Conservation (phyloP, 1,140 invertebrate species). For the Heliconius melpomene region DNA sequence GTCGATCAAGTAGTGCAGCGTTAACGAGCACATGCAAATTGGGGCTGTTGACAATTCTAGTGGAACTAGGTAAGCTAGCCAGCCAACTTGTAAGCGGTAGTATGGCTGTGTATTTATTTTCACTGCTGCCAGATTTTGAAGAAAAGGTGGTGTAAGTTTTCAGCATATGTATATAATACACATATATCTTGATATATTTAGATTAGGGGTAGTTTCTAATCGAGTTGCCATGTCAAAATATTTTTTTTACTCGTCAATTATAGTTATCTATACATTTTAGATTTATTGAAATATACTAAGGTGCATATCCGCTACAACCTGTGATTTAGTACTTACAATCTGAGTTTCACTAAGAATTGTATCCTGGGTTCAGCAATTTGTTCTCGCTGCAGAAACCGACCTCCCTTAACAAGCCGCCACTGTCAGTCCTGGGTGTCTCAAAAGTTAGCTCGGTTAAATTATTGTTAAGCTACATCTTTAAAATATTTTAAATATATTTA, state of each 20-base stretch:
- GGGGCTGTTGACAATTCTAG: constrained; percentile 62
- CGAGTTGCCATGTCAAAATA: no score
- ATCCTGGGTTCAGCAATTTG: constrained; percentile 59
- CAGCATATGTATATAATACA: neutral
- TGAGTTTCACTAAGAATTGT: constrained; percentile 29
- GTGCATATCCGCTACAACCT: neutral
- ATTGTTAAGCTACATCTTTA: neutral
- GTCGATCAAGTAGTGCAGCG: constrained; percentile 68
- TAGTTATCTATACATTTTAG: no score
- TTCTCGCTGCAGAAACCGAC: constrained; percentile 48
- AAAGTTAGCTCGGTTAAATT: constrained; percentile 13
- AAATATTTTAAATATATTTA: constrained; percentile 1
- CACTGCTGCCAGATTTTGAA: neutral
- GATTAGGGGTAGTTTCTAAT: no score
- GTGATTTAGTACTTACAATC: neutral
- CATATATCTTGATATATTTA: no score
- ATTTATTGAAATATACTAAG: no score
- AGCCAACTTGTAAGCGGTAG: neutral
- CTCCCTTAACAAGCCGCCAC: constrained; percentile 39
- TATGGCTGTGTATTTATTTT: neutral
- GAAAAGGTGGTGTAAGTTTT: neutral
- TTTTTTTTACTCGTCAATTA: no score
- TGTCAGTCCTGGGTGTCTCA: constrained; percentile 33
- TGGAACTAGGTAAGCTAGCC: constrained; percentile 26
- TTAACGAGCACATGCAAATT: constrained; percentile 79